These are phyloP conservation scores for Phyllostomus discolor DNA, from an alignment of 2,113 vertebrate genomes.

Conservation along the genomic window DNA sequence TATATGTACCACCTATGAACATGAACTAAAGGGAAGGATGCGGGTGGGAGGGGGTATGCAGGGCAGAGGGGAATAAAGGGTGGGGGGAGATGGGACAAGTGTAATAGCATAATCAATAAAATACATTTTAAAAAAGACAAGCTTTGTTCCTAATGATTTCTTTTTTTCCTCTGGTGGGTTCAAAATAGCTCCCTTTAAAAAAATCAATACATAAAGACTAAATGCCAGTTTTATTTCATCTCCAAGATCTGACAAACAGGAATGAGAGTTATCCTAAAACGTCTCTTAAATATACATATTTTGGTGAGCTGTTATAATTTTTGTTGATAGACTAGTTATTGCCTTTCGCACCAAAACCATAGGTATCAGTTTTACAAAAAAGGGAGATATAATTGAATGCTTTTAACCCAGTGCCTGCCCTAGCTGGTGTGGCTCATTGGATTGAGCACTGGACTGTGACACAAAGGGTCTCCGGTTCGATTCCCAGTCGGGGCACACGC, in stretches of 20 bases:
- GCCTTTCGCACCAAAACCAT: not conserved
- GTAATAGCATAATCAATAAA: too few relatives aligned
- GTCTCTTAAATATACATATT: not conserved
- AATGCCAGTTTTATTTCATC: conserved; percentile 8
- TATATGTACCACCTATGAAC: too few relatives aligned
- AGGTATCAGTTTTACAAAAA: not conserved
- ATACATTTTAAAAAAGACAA: not conserved
- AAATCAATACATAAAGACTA: not conserved
- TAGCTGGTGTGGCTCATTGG: too few relatives aligned
- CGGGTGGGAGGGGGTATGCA: too few relatives aligned
- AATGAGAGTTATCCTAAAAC: conserved; percentile 30
- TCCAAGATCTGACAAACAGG: not conserved
- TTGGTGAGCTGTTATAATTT: not conserved
- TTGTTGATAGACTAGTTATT: not conserved
- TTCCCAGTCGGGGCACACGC: too few relatives aligned
- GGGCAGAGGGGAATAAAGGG: not conserved
- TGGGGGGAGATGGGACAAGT: not conserved
- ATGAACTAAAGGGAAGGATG: too few relatives aligned
- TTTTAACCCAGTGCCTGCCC: not conserved
- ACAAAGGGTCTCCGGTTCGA: too few relatives aligned
- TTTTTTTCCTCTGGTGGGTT: not conserved
- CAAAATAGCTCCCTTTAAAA: conserved; percentile 11
- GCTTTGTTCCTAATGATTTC: not conserved
- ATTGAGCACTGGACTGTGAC: too few relatives aligned
- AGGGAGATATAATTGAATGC: not conserved